A percentile compares a stretch with the other conserved stretches of the same genome.
Conservation (phyloP, 92 coral and sea anemone genomes). For the Pocillopora meandrina region DNA sequence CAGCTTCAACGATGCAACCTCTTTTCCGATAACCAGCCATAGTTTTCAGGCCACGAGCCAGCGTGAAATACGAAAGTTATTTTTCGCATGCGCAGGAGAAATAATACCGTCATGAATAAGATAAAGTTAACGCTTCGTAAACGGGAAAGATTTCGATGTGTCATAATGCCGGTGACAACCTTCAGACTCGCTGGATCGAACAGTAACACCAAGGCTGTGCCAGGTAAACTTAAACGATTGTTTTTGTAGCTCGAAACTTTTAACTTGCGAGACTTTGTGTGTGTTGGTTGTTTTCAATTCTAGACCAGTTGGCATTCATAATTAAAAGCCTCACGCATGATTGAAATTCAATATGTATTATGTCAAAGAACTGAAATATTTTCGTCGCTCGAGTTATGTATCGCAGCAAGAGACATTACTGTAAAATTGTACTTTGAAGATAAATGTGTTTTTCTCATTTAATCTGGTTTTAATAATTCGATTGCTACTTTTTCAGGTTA, state of each 20-base stretch:
- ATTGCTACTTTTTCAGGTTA: no score
- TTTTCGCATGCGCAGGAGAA: slow-evolving; percentile 46
- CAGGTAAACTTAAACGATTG: slow-evolving; percentile 20
- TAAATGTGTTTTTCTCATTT: no score
- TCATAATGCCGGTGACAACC: background rate
- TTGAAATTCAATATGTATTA: slow-evolving; percentile 57
- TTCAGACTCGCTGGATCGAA: slow-evolving; percentile 6
- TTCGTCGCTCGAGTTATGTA: background rate
- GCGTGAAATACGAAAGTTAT: slow-evolving; percentile 15
- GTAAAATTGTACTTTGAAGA: no score
- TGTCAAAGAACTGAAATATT: slow-evolving; percentile 24
- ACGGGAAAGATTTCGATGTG: slow-evolving; percentile 5
- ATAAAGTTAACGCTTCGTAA: slow-evolving; percentile 1
- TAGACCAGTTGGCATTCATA: slow-evolving; percentile 37
- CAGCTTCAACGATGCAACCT: background rate
- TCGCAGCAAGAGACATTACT: background rate
- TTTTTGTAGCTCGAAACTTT: slow-evolving; percentile 6
- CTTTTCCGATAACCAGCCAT: background rate
- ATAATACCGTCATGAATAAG: background rate
- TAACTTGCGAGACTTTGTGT: slow-evolving; percentile 15
- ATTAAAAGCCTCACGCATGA: slow-evolving; percentile 60
- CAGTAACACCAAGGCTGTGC: background rate
- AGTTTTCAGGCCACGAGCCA: slow-evolving; percentile 1
- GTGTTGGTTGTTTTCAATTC: slow-evolving; percentile 37
- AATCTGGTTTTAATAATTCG: no score